Evolutionary conservation across 2,113 vertebrate species (phyloP).

Genomic region (Petaurus breviceps): DNA sequence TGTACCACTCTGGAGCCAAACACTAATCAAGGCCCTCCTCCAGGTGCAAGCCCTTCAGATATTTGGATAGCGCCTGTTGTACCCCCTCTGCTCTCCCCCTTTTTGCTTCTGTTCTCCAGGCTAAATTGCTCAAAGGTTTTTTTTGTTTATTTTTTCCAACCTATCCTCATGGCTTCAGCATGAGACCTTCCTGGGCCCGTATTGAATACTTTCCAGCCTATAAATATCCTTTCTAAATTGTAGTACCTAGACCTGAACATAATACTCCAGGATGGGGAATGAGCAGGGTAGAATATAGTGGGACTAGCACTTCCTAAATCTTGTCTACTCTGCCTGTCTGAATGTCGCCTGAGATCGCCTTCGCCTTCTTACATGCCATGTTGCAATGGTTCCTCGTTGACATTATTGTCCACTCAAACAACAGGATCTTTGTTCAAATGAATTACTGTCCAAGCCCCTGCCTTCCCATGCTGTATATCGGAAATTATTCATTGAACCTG

Average conservation of each 20-base stretch:
- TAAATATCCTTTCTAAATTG: neutral
- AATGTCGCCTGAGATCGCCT: neutral
- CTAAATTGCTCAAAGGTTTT: neutral
- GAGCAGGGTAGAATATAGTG: neutral
- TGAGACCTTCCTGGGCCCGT: neutral
- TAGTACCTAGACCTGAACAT: neutral
- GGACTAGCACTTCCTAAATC: neutral
- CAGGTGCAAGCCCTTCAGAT: neutral
- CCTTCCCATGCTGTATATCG: neutral
- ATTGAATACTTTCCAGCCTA: neutral
- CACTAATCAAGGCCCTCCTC: neutral
- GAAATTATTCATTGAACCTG: neutral
- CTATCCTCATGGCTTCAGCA: neutral
- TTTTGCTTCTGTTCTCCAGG: neutral
- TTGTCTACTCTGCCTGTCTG: neutral
- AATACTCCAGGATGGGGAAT: neutral
- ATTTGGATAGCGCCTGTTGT: neutral
- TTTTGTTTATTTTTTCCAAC: neutral
- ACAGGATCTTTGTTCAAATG: neutral
- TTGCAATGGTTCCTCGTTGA: neutral
- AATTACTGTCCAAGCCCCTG: neutral
- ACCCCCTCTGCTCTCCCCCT: too few species aligned
- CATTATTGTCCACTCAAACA: neutral
- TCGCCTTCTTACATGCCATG: neutral
- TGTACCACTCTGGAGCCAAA: neutral